Percentiles rank a stretch among this genome's conserved stretches.
Evolutionary conservation across 2,888 invertebrate species (phyloP).

Genomic region (Cheilosia variabilis): DNA sequence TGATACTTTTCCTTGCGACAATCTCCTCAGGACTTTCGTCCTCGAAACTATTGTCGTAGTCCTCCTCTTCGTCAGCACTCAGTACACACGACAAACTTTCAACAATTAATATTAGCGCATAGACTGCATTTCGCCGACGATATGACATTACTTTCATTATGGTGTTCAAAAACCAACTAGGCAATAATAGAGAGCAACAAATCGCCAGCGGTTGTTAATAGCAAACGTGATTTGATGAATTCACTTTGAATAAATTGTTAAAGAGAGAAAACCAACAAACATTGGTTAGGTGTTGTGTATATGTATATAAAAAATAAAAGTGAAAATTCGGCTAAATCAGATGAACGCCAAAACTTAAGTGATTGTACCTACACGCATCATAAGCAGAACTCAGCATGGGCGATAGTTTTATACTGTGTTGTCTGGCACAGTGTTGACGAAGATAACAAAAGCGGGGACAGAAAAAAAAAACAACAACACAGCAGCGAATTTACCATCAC

Average conservation of each 20-base stretch:
- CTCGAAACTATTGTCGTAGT: constrained; percentile 81
- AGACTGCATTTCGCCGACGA: constrained; percentile 57
- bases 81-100: constrained; percentile 43
- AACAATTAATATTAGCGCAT: constrained; percentile 54
- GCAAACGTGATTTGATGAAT: constrained; percentile 45
- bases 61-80: constrained; percentile 76
- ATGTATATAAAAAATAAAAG: constrained; percentile 51
- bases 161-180: constrained; percentile 62
- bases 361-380: constrained; percentile 34
- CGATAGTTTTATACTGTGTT: constrained; percentile 61
- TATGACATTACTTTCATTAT: constrained; percentile 69
- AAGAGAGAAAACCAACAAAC: constrained; percentile 56
- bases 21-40: constrained; percentile 81
- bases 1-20: constrained; percentile 80
- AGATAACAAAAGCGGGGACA: constrained; percentile 47
- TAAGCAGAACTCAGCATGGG: constrained; percentile 39
- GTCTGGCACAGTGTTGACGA: constrained; percentile 29
- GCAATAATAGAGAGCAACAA: constrained; percentile 34
- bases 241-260: constrained; percentile 71
- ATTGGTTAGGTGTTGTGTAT: not conserved
- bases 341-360: constrained; percentile 59
- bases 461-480: constrained; percentile 23
- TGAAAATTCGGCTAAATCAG: constrained; percentile 72
- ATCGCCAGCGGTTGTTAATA: not conserved
- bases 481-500: constrained; percentile 36